A percentile compares a stretch with the other conserved stretches of the same genome.
These are phyloP conservation scores for Ostrea edulis DNA, from an alignment of 1,140 invertebrate genomes.

Conservation along the genomic window DNA sequence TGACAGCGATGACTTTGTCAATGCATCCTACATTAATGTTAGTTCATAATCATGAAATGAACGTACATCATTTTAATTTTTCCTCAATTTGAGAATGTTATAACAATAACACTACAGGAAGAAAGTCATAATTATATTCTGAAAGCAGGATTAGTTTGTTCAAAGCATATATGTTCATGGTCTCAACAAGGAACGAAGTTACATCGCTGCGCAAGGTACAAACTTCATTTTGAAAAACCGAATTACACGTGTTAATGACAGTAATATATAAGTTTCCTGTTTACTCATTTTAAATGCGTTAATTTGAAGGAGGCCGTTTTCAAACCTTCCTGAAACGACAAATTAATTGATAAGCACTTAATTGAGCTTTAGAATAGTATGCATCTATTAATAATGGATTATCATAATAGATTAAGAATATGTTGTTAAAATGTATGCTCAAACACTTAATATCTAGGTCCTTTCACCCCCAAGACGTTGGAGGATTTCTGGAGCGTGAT, in stretches of 20 bases:
- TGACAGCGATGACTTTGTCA: not conserved
- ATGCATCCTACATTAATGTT: not conserved
- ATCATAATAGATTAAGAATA: too few species aligned
- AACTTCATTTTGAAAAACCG: not conserved
- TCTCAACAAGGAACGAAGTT: not conserved
- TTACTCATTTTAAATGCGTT: too few species aligned
- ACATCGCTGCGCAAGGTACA: not conserved
- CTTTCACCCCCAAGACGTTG: constrained; percentile 1
- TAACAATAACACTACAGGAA: not conserved
- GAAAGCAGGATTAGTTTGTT: not conserved
- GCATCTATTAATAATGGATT: too few species aligned
- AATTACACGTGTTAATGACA: not conserved
- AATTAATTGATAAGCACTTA: too few species aligned
- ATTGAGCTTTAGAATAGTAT: too few species aligned
- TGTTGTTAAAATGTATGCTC: too few species aligned
- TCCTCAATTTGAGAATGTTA: not conserved
- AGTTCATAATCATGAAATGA: not conserved
- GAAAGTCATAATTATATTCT: not conserved
- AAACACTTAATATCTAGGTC: not conserved
- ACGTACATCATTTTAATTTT: not conserved
- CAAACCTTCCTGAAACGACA: too few species aligned
- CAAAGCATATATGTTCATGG: not conserved
- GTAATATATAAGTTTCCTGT: too few species aligned
- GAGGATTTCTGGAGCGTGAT: not conserved
- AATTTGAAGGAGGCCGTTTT: too few species aligned